These are phyloP conservation scores for Euura saliciscinereae DNA, from an alignment of 1,140 invertebrate genomes.

Conservation along the genomic window DNA sequence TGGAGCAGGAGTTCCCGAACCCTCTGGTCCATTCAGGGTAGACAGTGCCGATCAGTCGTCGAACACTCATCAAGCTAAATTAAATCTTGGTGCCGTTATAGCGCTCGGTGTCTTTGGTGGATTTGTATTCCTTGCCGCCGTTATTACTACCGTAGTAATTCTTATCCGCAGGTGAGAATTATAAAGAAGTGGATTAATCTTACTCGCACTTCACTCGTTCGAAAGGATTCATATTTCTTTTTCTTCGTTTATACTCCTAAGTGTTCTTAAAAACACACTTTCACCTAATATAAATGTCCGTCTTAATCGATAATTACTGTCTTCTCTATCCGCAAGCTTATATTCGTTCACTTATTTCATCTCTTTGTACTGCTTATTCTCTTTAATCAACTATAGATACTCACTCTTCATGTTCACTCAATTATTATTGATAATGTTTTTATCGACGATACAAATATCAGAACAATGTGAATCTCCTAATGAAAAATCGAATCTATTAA, in stretches of 20 bases:
- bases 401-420: not conserved
- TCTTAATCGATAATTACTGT: not conserved
- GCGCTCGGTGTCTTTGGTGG: constrained; percentile 88
- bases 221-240: not conserved
- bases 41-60: constrained; percentile 68
- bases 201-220: constrained; percentile 33
- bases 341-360: constrained; percentile 1
- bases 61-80: constrained; percentile 72
- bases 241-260: constrained; percentile 16
- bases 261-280: constrained; percentile 28
- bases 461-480: not conserved
- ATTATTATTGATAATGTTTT: not conserved
- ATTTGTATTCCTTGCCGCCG: constrained; percentile 87
- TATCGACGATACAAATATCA: not conserved
- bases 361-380: not conserved
- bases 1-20: constrained; percentile 68
- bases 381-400: not conserved
- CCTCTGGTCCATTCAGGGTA: constrained; percentile 68
- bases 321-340: constrained; percentile 3
- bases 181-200: constrained; percentile 39
- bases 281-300: not conserved
- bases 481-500: not conserved
- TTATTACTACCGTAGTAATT: constrained; percentile 88
- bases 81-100: constrained; percentile 87
- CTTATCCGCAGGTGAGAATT: constrained; percentile 83